These are phyloP conservation scores for Oxyura jamaicensis DNA, from an alignment of 2,113 vertebrate genomes.

Conservation along the genomic window DNA sequence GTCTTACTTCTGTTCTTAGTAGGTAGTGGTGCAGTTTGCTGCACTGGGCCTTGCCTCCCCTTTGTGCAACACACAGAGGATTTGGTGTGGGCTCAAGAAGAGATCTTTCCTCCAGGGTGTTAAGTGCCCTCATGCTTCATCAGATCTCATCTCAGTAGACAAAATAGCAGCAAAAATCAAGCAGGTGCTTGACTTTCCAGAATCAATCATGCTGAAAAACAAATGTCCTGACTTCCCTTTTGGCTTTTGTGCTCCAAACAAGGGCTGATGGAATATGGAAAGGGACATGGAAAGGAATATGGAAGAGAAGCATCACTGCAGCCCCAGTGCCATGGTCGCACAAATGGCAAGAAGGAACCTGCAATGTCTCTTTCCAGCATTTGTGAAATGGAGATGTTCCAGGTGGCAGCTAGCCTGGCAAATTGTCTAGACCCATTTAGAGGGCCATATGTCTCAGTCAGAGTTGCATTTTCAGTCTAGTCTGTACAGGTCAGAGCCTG, in stretches of 20 bases:
- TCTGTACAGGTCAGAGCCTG: neutral
- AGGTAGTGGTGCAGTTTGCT: neutral
- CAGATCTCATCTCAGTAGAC: neutral
- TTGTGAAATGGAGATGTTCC: neutral
- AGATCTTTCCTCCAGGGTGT: neutral
- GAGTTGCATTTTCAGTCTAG: constrained; percentile 13
- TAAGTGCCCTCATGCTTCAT: neutral
- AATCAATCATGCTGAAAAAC: neutral
- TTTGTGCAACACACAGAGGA: neutral
- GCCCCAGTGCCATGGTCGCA: accelerated
- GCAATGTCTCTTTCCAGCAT: neutral
- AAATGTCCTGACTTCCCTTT: neutral
- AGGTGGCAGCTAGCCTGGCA: constrained; percentile 51
- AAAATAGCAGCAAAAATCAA: neutral
- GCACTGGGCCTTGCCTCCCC: neutral
- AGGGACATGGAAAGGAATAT: neutral
- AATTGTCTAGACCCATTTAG: constrained; percentile 40
- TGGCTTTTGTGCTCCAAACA: neutral
- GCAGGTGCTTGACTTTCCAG: neutral
- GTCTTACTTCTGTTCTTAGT: neutral
- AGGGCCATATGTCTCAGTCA: neutral
- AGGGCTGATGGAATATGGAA: neutral
- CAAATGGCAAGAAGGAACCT: neutral
- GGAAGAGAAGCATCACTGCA: neutral
- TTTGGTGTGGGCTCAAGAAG: neutral